Evolutionary conservation across 2,797 vertebrate species (phyloP).

Genomic region (Muscicapa comitata): DNA sequence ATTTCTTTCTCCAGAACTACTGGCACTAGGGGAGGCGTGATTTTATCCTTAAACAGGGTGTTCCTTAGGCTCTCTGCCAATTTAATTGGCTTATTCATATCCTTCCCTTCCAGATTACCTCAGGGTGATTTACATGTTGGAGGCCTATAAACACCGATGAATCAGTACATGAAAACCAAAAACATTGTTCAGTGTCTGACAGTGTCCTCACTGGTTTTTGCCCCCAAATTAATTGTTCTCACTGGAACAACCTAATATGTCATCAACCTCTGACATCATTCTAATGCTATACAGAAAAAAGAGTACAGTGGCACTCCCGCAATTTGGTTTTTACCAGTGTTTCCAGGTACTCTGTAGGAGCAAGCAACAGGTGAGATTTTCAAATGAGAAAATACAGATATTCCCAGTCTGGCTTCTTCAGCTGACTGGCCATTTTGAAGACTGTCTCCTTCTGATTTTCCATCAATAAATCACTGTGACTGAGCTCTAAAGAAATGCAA

Average conservation of each 20-base stretch:
- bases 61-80: constrained; percentile 63
- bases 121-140: constrained; percentile 59
- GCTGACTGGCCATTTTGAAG: not conserved
- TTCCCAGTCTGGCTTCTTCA: not conserved
- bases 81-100: constrained; percentile 69
- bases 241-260: not conserved
- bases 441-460: not conserved
- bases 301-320: not conserved
- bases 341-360: not conserved
- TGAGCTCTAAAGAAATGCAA: not conserved
- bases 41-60: constrained; percentile 68
- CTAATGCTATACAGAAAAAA: not conserved
- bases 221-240: constrained; percentile 41
- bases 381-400: not conserved
- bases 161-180: constrained; percentile 54
- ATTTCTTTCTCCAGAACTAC: constrained; percentile 38
- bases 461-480: not conserved
- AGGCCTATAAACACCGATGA: constrained; percentile 64
- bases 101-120: constrained; percentile 69
- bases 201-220: constrained; percentile 44
- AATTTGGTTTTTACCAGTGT: not conserved
- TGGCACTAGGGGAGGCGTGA: constrained; percentile 45
- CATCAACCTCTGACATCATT: constrained; percentile 17
- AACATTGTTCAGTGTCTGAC: constrained; percentile 39
- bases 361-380: not conserved